phyloP scores from a whole-genome alignment of 1,140 invertebrate species.

The Trachelipus rathkii region DNA sequence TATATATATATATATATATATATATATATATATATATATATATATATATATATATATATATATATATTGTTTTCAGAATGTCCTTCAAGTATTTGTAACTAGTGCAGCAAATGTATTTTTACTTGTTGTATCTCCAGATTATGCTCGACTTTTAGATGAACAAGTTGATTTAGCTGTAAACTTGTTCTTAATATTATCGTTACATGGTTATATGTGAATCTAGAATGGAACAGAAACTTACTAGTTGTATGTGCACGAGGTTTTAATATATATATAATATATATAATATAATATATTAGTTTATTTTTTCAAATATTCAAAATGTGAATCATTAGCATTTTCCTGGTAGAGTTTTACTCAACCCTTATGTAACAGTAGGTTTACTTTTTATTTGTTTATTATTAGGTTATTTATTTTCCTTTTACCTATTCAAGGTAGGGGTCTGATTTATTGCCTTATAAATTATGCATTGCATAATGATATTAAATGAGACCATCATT shows the following conservation, averaged over 20 bases:
- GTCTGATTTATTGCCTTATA: too few species aligned
- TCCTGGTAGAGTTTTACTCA: too few species aligned
- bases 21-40: neutral
- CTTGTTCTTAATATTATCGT: constrained; percentile 92
- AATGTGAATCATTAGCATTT: neutral
- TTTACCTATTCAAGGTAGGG: too few species aligned
- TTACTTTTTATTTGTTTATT: too few species aligned
- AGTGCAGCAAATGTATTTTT: constrained; percentile 94
- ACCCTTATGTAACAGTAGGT: too few species aligned
- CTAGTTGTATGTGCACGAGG: constrained; percentile 71
- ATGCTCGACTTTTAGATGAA: constrained; percentile 65
- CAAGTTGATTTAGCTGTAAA: constrained; percentile 95
- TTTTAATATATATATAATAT: too few species aligned
- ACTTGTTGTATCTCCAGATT: constrained; percentile 54
- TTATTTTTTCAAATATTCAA: neutral
- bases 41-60: neutral
- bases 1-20: neutral
- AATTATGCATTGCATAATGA: too few species aligned
- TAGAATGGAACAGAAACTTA: constrained; percentile 80
- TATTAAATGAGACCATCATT: too few species aligned
- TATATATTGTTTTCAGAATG: constrained; percentile 61
- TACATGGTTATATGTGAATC: constrained; percentile 99
- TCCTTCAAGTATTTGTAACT: constrained; percentile 88
- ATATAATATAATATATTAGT: neutral
- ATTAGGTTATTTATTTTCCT: too few species aligned